phyloP scores from a whole-genome alignment of 2,888 invertebrate species.

The Lycophotia porphyrea region DNA sequence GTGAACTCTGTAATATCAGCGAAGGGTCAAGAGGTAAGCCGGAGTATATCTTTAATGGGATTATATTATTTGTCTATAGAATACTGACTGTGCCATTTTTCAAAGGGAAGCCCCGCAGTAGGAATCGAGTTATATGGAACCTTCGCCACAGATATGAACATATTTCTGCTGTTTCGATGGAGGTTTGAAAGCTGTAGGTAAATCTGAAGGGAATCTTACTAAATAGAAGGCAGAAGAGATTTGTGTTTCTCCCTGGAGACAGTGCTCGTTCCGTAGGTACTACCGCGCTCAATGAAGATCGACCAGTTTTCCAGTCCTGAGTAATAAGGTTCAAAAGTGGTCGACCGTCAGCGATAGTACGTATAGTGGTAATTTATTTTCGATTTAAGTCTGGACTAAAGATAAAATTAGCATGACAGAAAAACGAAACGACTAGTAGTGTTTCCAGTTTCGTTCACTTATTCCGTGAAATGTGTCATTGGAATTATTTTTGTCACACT shows the following conservation, averaged over 20 bases:
- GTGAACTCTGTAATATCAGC: neutral
- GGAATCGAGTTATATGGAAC: too few species aligned
- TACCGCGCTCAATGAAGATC: too few species aligned
- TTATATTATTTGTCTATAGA: too few species aligned
- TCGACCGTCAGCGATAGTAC: too few species aligned
- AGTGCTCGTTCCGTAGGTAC: neutral
- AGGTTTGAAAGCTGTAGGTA: neutral
- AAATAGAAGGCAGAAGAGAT: neutral
- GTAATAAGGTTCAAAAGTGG: too few species aligned
- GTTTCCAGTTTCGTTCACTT: slow-evolving; percentile 9
- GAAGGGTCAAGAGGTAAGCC: too few species aligned
- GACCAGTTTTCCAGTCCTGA: too few species aligned
- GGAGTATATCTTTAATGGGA: too few species aligned
- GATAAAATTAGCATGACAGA: neutral
- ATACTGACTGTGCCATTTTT: too few species aligned
- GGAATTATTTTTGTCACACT: slow-evolving; percentile 17
- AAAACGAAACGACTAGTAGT: neutral
- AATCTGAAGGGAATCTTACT: neutral
- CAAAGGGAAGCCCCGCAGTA: too few species aligned
- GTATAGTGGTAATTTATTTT: neutral
- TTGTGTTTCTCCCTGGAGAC: neutral
- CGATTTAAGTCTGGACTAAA: neutral
- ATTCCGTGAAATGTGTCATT: neutral
- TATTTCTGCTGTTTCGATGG: neutral
- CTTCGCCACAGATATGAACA: too few species aligned